Evolutionary conservation across 2,797 vertebrate species (phyloP).

Genomic region (Trachops cirrhosus): DNA sequence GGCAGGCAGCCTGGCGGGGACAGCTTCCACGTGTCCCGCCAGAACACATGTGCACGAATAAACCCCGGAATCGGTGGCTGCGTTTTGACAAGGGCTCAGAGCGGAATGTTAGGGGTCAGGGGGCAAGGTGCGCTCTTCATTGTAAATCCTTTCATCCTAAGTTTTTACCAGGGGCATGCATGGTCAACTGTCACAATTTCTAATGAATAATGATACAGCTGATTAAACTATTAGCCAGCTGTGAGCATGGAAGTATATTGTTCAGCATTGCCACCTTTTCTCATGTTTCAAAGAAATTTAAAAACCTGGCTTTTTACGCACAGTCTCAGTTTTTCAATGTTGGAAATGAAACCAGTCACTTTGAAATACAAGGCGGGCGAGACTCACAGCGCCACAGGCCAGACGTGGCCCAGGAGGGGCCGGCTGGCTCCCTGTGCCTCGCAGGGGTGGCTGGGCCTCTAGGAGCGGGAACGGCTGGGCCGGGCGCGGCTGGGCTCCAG

Average conservation of each 20-base stretch:
- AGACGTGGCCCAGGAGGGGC: rapidly evolving
- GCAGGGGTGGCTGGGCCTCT: neutral
- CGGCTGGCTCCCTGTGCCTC: neutral
- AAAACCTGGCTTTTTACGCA: neutral
- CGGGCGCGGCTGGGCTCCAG: neutral
- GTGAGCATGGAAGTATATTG: neutral
- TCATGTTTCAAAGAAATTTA: neutral
- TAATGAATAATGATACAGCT: neutral
- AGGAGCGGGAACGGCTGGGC: rapidly evolving
- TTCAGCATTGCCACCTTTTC: neutral
- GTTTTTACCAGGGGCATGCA: rapidly evolving
- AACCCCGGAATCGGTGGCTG: rapidly evolving
- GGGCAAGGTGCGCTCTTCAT: neutral
- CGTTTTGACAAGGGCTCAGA: neutral
- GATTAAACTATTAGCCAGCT: neutral
- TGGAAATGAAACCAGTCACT: neutral
- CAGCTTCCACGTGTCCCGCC: rapidly evolving
- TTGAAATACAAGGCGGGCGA: neutral
- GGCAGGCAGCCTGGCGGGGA: neutral
- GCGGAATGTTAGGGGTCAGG: neutral
- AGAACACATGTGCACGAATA: rapidly evolving
- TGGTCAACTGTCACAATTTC: neutral
- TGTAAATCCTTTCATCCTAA: neutral
- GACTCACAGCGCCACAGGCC: neutral
- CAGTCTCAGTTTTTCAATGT: neutral